Base-by-base conservation (phyloP, 2,113 vertebrate genomes). In the Calyptommatus sinebrachiatus region DNA sequence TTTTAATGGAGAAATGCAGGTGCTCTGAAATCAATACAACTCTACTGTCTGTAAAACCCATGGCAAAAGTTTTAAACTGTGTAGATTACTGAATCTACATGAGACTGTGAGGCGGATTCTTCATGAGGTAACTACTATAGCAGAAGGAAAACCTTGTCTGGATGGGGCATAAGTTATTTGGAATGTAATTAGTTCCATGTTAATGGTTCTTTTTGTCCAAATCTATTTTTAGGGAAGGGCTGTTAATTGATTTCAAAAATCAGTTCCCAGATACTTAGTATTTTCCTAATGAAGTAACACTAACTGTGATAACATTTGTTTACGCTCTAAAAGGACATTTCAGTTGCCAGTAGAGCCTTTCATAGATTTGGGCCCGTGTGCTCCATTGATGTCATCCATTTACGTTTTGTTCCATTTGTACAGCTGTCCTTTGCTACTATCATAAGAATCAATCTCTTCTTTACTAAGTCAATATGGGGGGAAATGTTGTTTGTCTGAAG, bases 371-470 rank as follows among this genome's bases (percentile, higher is more conserved):
- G 79, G 72, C 83, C 35, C 65, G 31, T 61, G 81, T 83, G 46
- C 65, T 76, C n/a, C 79, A 22, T 46, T 69, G 71, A 82, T 88
- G 10, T 62, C 83, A 79, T 83, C 18, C 35, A 82, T 89, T 88
- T 88, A 72, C 73, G 75, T 70, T 70, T 83, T 84, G 86, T 83
- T 82, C 83, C 78, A 84, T 71, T 88, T 79, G 70, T 82, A 83
- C 81, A 89, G 86, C 83, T 89, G 82, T 79, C 65, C 84, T 76
- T 65, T 4, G 35, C 74, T 80, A 75, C 88, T 90, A 85, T 85
- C 84, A 80, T 84, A 68, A 68, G 50, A 68, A 68, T 68, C 62
- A 74, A 21, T 41, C 26, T 74, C 20, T 46, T 46, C 72, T 75
- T 75, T 69, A 75, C 72, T 61, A 61, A 80, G 71, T 74, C 71